These are phyloP conservation scores for Drosophila kikkawai DNA, from an alignment of 1,140 invertebrate genomes.

Conservation along the genomic window DNA sequence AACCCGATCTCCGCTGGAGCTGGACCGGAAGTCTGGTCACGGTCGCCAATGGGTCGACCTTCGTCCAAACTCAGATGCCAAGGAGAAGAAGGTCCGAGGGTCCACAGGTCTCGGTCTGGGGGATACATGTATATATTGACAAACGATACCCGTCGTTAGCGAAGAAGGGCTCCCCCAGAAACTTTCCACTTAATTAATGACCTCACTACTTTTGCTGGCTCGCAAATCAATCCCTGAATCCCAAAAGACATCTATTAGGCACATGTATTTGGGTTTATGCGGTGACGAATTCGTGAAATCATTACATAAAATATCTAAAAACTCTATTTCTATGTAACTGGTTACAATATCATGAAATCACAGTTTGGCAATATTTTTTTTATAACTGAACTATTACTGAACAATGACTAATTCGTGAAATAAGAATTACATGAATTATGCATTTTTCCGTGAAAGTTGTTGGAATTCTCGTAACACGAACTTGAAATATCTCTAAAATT, in stretches of 20 bases:
- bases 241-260: not conserved
- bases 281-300: too few relatives aligned
- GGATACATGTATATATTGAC: conserved; percentile 2
- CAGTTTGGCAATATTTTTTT: too few relatives aligned
- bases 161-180: not conserved
- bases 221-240: conserved; percentile 52
- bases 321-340: not conserved
- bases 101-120: conserved; percentile 3
- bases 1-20: not conserved
- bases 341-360: not conserved
- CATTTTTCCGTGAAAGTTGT: too few relatives aligned
- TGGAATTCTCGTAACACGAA: too few relatives aligned
- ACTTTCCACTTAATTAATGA: conserved; percentile 66
- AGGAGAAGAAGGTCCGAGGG: not conserved
- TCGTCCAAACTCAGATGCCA: not conserved
- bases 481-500: too few relatives aligned
- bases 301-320: not conserved
- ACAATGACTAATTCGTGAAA: too few relatives aligned
- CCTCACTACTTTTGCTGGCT: conserved; percentile 41
- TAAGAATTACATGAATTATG: too few relatives aligned
- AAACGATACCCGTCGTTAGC: conserved; percentile 20
- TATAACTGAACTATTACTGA: too few relatives aligned
- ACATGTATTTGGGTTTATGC: not conserved
- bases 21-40: conserved; percentile 15
- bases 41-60: conserved; percentile 12